These are phyloP conservation scores for Leucoraja erinaceus DNA, from an alignment of 2,113 vertebrate genomes.

Conservation along the genomic window DNA sequence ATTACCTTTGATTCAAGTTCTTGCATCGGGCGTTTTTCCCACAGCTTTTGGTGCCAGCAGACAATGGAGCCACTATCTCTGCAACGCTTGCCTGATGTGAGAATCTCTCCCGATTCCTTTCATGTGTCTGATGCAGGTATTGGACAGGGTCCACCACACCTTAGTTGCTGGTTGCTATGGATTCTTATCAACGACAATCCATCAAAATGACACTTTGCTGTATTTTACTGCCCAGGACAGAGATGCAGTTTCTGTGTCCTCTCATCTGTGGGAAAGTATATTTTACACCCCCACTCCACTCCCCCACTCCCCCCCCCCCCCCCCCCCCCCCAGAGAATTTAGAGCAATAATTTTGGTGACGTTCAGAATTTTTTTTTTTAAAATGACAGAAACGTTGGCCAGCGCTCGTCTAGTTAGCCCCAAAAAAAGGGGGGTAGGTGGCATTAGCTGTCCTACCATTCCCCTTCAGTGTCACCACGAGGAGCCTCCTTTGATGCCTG, in stretches of 20 bases:
- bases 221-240: background rate
- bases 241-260: background rate
- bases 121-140: conserved; percentile 50
- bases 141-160: conserved; percentile 52
- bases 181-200: background rate
- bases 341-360: background rate
- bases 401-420: background rate
- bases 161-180: conserved; percentile 44
- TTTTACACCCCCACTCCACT: too few species aligned
- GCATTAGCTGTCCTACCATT: background rate
- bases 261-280: background rate
- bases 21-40: conserved; percentile 62
- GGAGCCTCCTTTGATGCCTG: background rate
- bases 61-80: conserved; percentile 24
- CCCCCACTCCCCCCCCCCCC: too few species aligned
- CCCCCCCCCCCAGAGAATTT: background rate
- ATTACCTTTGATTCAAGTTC: conserved; percentile 53
- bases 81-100: conserved; percentile 6
- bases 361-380: too few species aligned
- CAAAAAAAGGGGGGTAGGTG: background rate
- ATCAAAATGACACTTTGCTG: background rate
- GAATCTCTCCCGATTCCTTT: conserved; percentile 43
- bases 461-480: background rate
- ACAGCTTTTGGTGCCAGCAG: conserved; percentile 47
- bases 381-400: too few species aligned